phyloP scores from a whole-genome alignment of 2,888 invertebrate genomes.

The Lutraria lutraria region DNA sequence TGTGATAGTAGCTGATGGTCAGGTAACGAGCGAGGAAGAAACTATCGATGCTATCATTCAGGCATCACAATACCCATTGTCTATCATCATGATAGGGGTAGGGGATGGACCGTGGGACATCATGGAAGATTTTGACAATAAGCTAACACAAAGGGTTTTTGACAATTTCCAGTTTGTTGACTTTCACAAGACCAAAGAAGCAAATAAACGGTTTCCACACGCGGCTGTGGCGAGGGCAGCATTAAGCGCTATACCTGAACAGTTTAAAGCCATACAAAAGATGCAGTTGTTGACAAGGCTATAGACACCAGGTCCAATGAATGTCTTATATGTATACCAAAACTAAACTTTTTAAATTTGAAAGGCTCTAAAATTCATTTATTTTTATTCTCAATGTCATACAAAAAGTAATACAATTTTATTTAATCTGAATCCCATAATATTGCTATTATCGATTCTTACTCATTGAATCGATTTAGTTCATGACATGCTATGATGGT shows the following conservation, averaged over 20 bases:
- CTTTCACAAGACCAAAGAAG: slow-evolving; percentile 28
- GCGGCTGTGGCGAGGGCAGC: slow-evolving; percentile 24
- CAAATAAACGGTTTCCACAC: slow-evolving; percentile 6
- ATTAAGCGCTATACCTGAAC: slow-evolving; percentile 20
- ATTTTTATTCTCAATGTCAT: not conserved
- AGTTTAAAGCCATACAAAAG: slow-evolving; percentile 31
- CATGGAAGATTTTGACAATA: slow-evolving; percentile 31
- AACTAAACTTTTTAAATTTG: not conserved
- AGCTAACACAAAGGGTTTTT: slow-evolving; percentile 18
- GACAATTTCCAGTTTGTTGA: slow-evolving; percentile 34
- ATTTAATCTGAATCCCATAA: not conserved
- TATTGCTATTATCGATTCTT: too few relatives aligned
- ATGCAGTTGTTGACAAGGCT: slow-evolving; percentile 24
- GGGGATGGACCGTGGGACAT: slow-evolving; percentile 27
- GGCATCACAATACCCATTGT: slow-evolving; percentile 27
- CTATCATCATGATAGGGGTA: slow-evolving; percentile 27
- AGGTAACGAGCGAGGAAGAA: slow-evolving; percentile 24
- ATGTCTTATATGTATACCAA: not conserved
- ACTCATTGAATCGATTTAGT: too few relatives aligned
- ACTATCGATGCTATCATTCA: slow-evolving; percentile 21
- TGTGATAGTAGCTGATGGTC: slow-evolving; percentile 3
- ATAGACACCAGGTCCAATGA: not conserved
- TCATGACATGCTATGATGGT: too few relatives aligned
- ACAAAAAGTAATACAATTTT: not conserved
- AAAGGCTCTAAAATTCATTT: slow-evolving; percentile 2